Base-by-base conservation (phyloP, 2,113 vertebrate genomes). In the Lethenteron camtschaticum region DNA sequence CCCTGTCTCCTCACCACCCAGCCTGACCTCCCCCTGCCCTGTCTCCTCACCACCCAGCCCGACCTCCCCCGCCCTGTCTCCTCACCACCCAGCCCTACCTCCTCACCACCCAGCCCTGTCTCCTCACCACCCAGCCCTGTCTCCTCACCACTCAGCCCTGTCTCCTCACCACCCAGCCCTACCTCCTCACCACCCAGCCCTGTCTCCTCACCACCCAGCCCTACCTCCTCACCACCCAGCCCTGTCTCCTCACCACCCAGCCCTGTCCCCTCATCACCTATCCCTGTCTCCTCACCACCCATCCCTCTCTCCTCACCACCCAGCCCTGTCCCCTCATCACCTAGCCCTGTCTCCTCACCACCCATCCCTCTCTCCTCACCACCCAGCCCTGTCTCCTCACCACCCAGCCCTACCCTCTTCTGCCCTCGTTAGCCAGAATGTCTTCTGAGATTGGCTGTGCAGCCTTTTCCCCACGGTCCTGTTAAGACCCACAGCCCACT, bases 1-100 rank as follows among this genome's bases (percentile, higher is more conserved):
- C 57, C 56, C 58, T 56, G 57, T 58, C 68, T 57, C 56, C 11
- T 66, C 57, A 56, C 57, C 63, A 66, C 57, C 70, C 68, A 57
- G 63, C 56, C 69, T 57, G 13, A 57, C 56, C 57, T 71, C 68
- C 55, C 59, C 59, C 59, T 7, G 13, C 16, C 59, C 59, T 18
- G 16, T 63, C 59, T 63, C 59, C 59, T 16, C 16, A 13, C 16
- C 59, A 12, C 59, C 12, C 3, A 12, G 12, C 59, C 59, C 59
- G 3, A 14, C 16, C 59, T 16, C 59, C 13, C 16, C 59, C 16
- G 13, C 59, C 59, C 16, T 63, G 13, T 16, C 59, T 16, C 13
- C 2, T 16, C 3, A 13, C 59, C 59, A 14, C 16, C 16, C 59
- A 13, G 13, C 13, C 16, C 59, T 63, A 4, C 4, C 59, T 63